These are phyloP conservation scores for Pyrgilauda ruficollis DNA, from an alignment of 2,113 vertebrate species.

Conservation along the genomic window DNA sequence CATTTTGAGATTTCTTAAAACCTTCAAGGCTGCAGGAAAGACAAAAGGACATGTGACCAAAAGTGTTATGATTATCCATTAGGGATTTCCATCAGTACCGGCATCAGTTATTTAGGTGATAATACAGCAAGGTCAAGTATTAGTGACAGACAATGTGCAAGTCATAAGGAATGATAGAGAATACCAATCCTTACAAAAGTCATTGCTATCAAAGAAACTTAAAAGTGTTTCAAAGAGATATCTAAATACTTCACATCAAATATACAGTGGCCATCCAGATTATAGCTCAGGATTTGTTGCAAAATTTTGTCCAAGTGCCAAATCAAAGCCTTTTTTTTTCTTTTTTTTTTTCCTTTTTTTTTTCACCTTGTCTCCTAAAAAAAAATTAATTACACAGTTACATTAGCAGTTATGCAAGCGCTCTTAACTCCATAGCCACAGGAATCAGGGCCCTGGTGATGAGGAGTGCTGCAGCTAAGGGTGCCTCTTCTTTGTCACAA, in stretches of 20 bases:
- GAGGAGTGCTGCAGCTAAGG: constrained; percentile 59
- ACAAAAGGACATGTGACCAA: constrained; percentile 72
- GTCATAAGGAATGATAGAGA: constrained; percentile 75
- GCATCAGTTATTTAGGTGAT: constrained; percentile 74
- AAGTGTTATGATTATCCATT: constrained; percentile 78
- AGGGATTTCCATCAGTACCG: constrained; percentile 77
- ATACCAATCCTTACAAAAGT: constrained; percentile 77
- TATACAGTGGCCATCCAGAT: constrained; percentile 72
- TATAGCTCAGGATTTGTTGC: constrained; percentile 54
- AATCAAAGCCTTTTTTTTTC: constrained; percentile 56
- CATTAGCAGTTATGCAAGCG: constrained; percentile 68
- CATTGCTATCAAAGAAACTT: constrained; percentile 76
- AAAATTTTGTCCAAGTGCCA: constrained; percentile 70
- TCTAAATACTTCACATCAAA: constrained; percentile 79
- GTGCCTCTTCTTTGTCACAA: constrained; percentile 28
- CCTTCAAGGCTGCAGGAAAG: constrained; percentile 76
- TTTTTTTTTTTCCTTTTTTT: not conserved
- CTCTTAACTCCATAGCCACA: constrained; percentile 71
- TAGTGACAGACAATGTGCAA: constrained; percentile 77
- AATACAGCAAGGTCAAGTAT: constrained; percentile 76
- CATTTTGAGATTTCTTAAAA: constrained; percentile 77
- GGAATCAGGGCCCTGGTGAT: constrained; percentile 46
- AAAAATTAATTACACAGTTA: constrained; percentile 41
- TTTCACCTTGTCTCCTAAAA: not conserved
- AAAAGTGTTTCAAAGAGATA: constrained; percentile 72